phyloP scores from a whole-genome alignment of 23 tunicate species.

The Corella eumyota region DNA sequence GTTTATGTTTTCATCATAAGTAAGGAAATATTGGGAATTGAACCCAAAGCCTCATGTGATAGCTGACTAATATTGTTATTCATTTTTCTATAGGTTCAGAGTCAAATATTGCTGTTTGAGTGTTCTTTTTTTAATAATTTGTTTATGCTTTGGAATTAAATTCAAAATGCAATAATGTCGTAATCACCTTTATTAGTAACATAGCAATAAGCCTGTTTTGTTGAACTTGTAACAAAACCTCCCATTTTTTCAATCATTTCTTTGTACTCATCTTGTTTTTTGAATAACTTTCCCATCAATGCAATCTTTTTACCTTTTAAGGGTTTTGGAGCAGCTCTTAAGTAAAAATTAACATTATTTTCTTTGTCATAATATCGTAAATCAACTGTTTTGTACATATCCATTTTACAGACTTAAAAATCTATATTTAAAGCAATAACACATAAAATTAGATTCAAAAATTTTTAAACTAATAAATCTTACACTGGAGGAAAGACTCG shows the following conservation, averaged over 20 bases:
- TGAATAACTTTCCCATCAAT: slow-evolving; percentile 39
- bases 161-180: no score
- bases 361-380: background rate
- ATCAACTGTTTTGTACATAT: no score
- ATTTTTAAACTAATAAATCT: slow-evolving; percentile 7
- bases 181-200: slow-evolving; percentile 39
- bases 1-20: no score
- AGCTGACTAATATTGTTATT: no score
- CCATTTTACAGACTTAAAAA: background rate
- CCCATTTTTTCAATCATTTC: slow-evolving; percentile 47
- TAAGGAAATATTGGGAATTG: no score
- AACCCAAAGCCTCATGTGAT: no score
- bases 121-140: no score
- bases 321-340: slow-evolving; percentile 39
- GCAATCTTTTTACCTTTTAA: slow-evolving; percentile 49
- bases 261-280: slow-evolving; percentile 43
- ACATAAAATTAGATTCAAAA: background rate
- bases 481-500: slow-evolving; percentile 62
- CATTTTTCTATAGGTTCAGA: no score
- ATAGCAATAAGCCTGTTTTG: slow-evolving; percentile 48
- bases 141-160: no score
- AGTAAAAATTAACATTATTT: background rate
- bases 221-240: slow-evolving; percentile 60
- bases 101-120: no score
- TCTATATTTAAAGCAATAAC: background rate